These are phyloP conservation scores for Mallotus villosus DNA, from an alignment of 2,797 vertebrate genomes.

Conservation along the genomic window DNA sequence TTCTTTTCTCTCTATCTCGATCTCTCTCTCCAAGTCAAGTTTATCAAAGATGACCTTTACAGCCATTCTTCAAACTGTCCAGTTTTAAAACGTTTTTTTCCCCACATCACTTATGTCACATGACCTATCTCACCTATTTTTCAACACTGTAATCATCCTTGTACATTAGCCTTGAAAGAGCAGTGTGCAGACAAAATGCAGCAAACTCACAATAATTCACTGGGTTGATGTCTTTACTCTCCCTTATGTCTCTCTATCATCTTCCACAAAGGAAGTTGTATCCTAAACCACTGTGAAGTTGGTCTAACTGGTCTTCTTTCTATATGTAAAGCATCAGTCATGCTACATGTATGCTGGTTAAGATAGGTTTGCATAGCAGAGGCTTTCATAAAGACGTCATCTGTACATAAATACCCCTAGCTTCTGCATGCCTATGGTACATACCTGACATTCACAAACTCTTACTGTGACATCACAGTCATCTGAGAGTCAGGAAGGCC, in stretches of 20 bases:
- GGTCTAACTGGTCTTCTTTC: neutral
- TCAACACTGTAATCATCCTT: neutral
- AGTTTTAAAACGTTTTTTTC: too few species aligned
- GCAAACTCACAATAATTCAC: too few species aligned
- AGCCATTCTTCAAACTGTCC: too few species aligned
- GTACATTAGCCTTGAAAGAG: neutral
- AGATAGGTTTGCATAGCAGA: neutral
- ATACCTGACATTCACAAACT: neutral
- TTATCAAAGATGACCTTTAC: neutral
- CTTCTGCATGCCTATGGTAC: conserved; percentile 7
- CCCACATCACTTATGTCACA: neutral
- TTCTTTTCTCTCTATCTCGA: neutral
- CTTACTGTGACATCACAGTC: neutral
- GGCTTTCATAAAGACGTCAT: conserved; percentile 11
- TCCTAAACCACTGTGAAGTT: too few species aligned
- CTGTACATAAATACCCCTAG: conserved; percentile 14
- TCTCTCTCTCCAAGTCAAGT: neutral
- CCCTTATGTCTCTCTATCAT: conserved; percentile 2
- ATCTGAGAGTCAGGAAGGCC: neutral
- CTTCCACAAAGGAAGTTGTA: too few species aligned
- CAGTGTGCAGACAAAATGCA: too few species aligned
- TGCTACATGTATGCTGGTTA: neutral
- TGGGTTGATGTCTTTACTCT: neutral
- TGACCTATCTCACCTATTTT: neutral
- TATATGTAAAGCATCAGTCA: too few species aligned